Base-by-base conservation (phyloP, 2,888 invertebrate genomes). In the Loripinus fragilis region DNA sequence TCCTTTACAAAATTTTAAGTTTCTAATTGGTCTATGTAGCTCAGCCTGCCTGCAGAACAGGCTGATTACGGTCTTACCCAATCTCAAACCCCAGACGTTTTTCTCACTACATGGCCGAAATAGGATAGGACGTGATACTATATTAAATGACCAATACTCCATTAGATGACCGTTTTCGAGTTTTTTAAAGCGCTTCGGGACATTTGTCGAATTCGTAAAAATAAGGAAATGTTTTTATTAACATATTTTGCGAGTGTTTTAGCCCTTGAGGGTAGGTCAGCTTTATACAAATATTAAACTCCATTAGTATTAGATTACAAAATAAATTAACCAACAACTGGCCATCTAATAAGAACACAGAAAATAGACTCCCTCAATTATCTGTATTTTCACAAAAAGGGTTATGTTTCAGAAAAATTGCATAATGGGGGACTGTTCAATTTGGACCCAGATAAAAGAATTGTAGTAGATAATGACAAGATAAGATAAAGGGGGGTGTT, bases 241-340 rank as follows among this genome's bases (percentile, higher is more conserved):
- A 60, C 60, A 10, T 60, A 60, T 60, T 60, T 60, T 60, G 60
- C 23, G 60, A 60, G 17, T 33, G 60, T 60, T 60, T 60, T 60
- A 33, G 1, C 60, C 60, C 10, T 33, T 33, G n/a, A 20, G 60
- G 33, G 33, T 12, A 33, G 60, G 30, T 60, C 33, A 30, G 25
- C 23, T 33, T 30, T 28, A 60, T 60, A 60, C 35, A 70, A 30
- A 70, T 30, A 52, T 35, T 70, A 35, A 76, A 55, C 41, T 75
- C 74, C 78, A 70, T 71, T 70, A 76, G 81, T 78, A 71, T 81
- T 74, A 48, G 30, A 76, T 81, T 81, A 81, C 81, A 76, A 73
- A 81, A 78, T 73, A 50, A 66, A 50, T 73, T 65, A 66, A 48
- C 25, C 28, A n/a, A 65, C 5, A 33, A 50, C 60, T 33, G 60